Evolutionary conservation across 1,140 invertebrate species (phyloP), one percentile per base, ranked within the genome.

Genomic region (Andricus grossulariae): DNA sequence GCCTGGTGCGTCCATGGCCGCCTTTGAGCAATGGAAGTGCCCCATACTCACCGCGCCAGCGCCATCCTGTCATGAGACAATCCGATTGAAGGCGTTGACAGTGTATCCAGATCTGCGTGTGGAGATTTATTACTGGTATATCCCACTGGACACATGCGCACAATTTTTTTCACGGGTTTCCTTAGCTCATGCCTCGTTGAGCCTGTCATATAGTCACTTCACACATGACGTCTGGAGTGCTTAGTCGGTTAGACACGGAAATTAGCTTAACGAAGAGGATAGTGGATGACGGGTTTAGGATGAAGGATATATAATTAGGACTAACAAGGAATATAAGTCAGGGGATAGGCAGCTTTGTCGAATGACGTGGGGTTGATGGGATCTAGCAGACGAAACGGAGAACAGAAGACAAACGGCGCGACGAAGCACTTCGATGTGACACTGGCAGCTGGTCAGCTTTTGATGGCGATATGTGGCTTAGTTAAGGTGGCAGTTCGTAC

Each of bases 1-100:
- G 60, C 50, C 15, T 60, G 60, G 50, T 70, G 39, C 76, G 79
- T 79, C 78, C 78, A 81, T 83, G 82, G 78, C 80, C 80, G 80
- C 81, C 80, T 81, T 81, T 80, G 77, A 75, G 73, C 32, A 71
- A 54, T 54, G 52, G 18, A 25, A n/a, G 52, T 19, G 18, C n/a
- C 12, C 66, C 60, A 71, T 88, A 90, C 92, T 91, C 91, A 93
- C 93, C 93, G 92, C 85, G 93, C 93, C 89, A 93, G 91, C 90
- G 93, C 92, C 92, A 93, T 93, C 91, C 93, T 93, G 91, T 92
- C 93, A 93, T 93, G 92, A 90, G 92, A 92, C 84, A 93, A 92
- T 91, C 90, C 92, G 87, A 92, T 90, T 84, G 91, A 90, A 88
- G 93, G 90, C 87, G 92, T 86, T 87, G 92, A 89, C 88, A 92